Evolutionary conservation across 2,113 vertebrate species (phyloP), one percentile per base, ranked within the genome.

Genomic region (Embiotoca jacksoni): DNA sequence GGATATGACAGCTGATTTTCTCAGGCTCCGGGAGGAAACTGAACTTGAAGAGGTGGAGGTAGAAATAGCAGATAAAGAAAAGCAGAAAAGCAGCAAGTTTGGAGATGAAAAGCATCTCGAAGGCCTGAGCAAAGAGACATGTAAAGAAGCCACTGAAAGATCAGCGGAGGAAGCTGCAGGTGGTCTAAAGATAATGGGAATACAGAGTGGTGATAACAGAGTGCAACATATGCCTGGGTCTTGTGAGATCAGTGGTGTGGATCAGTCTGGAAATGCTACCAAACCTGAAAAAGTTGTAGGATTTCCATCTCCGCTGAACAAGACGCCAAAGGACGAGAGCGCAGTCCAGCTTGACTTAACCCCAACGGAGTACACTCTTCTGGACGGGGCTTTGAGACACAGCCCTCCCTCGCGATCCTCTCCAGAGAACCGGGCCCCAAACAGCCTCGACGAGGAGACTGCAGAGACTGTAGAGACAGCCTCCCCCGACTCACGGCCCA

Each of bases 381-480:
- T 94, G 30, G 93, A 95, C 0, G 92, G 93, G 60, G 91, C 90
- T 70, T 64, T 93, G 57, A 90, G 59, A 52, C 81, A 63, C 72
- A 92, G 87, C 57, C 90, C 91, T 15, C 88, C 85, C 2, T 92
- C 91, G 0, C 69, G 73, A 23, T 87, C 89, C 3, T 92, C 91
- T 33, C 89, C 86, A 3, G 91, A 90, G 41, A 92, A 87, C 85
- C 89, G 79, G 49, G 85, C 14, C 1, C 71, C 76, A 0, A 88
- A 92, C 67, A 96, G 95, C 87, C 94, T 92, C 0, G 96, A 96
- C 1, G 96, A 96, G 80, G 95, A 95, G 78, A 95, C 95, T 0
- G 83, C 96, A 3, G 96, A 96, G 83, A 93, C 95, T 0, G 83
- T 96, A 3, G 96, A 96, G 83, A 93, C 94, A 35, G 92, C 89